Conservation (phyloP, 1,140 invertebrate species). For the Eurosta solidaginis region DNA sequence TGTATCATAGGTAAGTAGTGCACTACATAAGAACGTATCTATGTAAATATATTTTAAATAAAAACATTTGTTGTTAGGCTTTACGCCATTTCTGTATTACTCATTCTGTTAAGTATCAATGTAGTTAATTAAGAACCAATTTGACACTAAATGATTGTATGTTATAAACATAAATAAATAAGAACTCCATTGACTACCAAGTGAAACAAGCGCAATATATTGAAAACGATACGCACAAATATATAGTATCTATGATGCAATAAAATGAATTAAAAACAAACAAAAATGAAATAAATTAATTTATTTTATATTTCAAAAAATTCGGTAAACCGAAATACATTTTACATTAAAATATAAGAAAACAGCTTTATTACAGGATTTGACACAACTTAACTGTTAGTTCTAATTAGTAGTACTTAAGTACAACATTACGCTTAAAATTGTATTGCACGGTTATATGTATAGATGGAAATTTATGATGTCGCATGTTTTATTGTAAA, state of each 20-base stretch:
- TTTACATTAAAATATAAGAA: background rate
- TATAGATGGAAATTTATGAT: background rate
- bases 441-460: background rate
- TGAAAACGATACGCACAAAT: slow-evolving; percentile 17
- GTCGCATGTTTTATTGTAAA: too few relatives aligned
- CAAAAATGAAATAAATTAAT: background rate
- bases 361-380: background rate
- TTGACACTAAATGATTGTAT: background rate
- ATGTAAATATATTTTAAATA: background rate
- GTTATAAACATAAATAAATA: background rate
- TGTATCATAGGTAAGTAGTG: too few relatives aligned
- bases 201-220: background rate
- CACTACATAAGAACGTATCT: too few relatives aligned
- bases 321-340: background rate
- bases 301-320: too few relatives aligned
- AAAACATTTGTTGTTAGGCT: background rate
- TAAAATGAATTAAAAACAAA: background rate
- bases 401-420: too few relatives aligned
- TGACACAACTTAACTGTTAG: background rate
- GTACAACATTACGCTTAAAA: background rate
- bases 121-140: background rate
- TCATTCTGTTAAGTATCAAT: background rate
- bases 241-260: background rate
- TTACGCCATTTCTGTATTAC: background rate
- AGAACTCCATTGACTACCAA: background rate